Evolutionary conservation across 2,797 vertebrate species (phyloP).

Genomic region (Kryptopterus vitreolus): DNA sequence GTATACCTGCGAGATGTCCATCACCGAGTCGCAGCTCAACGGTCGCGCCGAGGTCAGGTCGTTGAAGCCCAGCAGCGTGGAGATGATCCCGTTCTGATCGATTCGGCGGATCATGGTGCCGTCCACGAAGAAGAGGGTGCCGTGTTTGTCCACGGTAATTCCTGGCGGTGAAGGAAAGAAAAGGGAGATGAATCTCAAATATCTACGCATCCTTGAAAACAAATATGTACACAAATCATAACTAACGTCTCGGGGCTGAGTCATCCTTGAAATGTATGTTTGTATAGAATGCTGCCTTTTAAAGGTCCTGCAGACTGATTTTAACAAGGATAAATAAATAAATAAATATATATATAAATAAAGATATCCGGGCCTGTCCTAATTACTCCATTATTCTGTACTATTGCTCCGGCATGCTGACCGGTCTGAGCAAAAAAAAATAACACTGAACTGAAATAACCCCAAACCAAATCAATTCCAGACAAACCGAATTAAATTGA

Average conservation of each 20-base stretch:
- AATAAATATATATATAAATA: too few species aligned
- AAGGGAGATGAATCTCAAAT: background rate
- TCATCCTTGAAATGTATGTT: background rate
- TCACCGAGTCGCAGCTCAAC: conserved; percentile 95
- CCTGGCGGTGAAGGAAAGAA: conserved; percentile 42
- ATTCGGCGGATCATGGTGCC: conserved; percentile 96
- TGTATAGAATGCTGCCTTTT: background rate
- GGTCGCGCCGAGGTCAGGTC: conserved; percentile 95
- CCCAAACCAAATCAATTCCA: background rate
- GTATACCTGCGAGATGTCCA: conserved; percentile 97
- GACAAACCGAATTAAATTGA: background rate
- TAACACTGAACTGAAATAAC: background rate
- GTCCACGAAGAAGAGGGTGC: conserved; percentile 95
- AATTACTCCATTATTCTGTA: background rate
- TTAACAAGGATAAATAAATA: background rate
- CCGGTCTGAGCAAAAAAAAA: background rate
- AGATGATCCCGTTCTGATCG: conserved; percentile 97
- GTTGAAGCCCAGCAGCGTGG: conserved; percentile 93
- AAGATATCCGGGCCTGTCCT: background rate
- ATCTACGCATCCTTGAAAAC: background rate
- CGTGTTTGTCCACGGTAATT: conserved; percentile 88
- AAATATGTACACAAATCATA: background rate
- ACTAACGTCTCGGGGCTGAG: background rate
- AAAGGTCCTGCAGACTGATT: background rate
- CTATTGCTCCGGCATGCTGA: background rate